Conservation (phyloP, 2,888 invertebrate genomes). For the Mimumesa dahlbomi region DNA sequence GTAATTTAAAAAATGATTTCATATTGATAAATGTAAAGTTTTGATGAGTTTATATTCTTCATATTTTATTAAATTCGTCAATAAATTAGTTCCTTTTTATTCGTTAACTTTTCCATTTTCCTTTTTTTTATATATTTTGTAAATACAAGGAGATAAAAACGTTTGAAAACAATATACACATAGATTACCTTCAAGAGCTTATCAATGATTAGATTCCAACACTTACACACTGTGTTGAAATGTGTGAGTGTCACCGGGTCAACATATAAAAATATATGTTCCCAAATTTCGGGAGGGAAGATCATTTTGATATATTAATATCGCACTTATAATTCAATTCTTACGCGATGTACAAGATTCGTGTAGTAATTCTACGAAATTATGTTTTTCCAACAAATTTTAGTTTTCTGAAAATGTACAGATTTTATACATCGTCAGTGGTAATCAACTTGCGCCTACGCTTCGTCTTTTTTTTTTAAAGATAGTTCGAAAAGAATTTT, state of each 20-base stretch:
- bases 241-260: slow-evolving; percentile 59
- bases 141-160: no score
- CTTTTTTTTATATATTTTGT: no score
- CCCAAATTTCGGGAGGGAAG: slow-evolving; percentile 72
- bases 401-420: no score
- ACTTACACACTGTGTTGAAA: slow-evolving; percentile 58
- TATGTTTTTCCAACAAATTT: neutral
- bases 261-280: slow-evolving; percentile 62
- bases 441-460: neutral
- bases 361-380: neutral
- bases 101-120: no score
- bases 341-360: neutral
- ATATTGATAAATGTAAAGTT: no score
- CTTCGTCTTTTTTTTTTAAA: neutral
- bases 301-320: slow-evolving; percentile 49
- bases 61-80: no score
- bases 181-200: slow-evolving; percentile 62
- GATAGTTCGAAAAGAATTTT: no score
- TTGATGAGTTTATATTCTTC: no score
- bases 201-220: slow-evolving; percentile 63
- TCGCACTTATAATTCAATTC: neutral
- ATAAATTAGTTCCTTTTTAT: no score
- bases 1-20: no score
- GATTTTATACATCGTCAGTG: neutral
- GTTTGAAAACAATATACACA: no score